phyloP scores from a whole-genome alignment of 1,140 invertebrate species.

The Apis laboriosa region DNA sequence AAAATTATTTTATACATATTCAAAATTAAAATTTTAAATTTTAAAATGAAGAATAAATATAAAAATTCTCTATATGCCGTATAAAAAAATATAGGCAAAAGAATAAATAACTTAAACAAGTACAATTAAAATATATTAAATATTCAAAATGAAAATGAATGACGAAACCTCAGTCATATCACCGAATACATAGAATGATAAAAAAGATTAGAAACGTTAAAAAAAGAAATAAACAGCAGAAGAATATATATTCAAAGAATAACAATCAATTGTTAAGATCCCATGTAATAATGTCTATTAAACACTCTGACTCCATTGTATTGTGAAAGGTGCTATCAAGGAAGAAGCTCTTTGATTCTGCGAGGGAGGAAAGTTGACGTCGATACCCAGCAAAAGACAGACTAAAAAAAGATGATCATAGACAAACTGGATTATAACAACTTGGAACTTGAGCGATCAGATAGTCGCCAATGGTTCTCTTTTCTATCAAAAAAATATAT shows the following conservation, averaged over 20 bases:
- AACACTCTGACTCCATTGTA: not conserved
- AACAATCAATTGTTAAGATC: not conserved
- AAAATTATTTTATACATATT: not conserved
- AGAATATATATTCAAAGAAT: not conserved
- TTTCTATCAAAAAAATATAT: not conserved
- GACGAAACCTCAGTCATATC: not conserved
- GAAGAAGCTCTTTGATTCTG: not conserved
- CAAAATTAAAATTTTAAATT: not conserved
- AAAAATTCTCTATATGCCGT: not conserved
- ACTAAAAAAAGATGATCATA: not conserved
- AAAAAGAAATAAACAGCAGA: not conserved
- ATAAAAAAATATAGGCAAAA: not conserved
- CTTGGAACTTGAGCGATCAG: not conserved
- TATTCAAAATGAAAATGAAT: too few species aligned
- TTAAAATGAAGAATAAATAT: not conserved
- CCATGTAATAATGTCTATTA: not conserved
- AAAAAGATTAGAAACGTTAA: slow-evolving; percentile 14
- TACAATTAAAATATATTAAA: not conserved
- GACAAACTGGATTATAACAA: not conserved
- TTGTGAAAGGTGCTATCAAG: not conserved
- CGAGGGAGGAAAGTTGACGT: too few species aligned
- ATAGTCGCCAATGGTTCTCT: not conserved
- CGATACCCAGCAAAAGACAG: not conserved
- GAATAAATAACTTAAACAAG: not conserved
- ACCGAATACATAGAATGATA: not conserved